Conservation (phyloP, 64 coral and sea anemone genomes). For the Hydrozoanthus tunicans region DNA sequence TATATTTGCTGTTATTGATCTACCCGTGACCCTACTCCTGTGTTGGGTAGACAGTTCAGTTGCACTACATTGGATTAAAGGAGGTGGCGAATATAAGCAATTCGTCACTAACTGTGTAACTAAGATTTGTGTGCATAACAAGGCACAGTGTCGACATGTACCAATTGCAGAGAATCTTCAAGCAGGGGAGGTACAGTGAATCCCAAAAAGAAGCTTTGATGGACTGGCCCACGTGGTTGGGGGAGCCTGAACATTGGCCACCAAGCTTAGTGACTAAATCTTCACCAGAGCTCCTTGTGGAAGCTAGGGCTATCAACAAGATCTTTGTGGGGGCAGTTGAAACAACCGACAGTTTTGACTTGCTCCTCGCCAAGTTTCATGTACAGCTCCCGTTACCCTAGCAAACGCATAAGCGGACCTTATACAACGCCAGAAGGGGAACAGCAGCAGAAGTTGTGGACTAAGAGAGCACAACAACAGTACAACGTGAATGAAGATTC, state of each 20-base stretch:
- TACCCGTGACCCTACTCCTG: background rate
- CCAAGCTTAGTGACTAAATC: background rate
- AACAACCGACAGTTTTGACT: background rate
- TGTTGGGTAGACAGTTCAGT: slow-evolving; percentile 6
- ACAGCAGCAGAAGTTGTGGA: slow-evolving; percentile 1
- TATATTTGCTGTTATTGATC: background rate
- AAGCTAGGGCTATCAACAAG: slow-evolving; percentile 26
- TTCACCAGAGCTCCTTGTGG: background rate
- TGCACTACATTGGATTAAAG: background rate
- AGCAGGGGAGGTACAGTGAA: background rate
- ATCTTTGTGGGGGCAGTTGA: background rate
- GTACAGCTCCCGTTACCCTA: slow-evolving; percentile 11
- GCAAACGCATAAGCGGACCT: background rate
- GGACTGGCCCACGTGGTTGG: background rate
- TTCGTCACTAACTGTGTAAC: background rate
- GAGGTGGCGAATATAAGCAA: too few relatives aligned
- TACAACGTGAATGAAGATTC: background rate
- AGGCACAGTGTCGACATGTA: background rate
- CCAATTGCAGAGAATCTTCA: background rate
- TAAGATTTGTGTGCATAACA: background rate
- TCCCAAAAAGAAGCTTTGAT: background rate
- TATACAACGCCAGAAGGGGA: background rate
- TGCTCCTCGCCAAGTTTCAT: slow-evolving; percentile 18
- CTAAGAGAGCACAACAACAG: slow-evolving; percentile 13
- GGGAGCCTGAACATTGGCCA: background rate